Evolutionary conservation across 2,797 vertebrate species (phyloP), one percentile per base, ranked within the genome.

Genomic region (Melanotaenia trifasciata): DNA sequence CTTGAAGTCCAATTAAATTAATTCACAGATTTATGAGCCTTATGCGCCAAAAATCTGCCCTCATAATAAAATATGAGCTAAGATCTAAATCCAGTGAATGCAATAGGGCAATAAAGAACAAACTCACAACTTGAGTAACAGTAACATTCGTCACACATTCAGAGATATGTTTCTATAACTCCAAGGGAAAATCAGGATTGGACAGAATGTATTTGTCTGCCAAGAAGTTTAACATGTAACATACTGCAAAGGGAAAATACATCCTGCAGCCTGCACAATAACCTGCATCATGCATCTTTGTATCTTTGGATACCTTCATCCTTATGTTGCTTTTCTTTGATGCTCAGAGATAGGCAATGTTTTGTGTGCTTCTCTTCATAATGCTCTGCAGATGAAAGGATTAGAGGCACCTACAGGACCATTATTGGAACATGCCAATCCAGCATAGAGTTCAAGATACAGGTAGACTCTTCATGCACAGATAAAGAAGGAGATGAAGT

Each of bases 401-500:
- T 50, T 59, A 79, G 66, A 70, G 63, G 60, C 47, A 76, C 35
- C 45, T 35, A 58, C 13, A 81, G 54, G 72, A 76, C 62, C 50
- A 75, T 45, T 80, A 79, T 56, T 53, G 74, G 64, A 83, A 86
- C 88, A 85, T 70, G 77, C 64, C 67, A 61, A 38, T 79, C 72
- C 72, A 69, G 64, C 74, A 80, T 45, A 79, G 70, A 65, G n/a
- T 22, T 64, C 20, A 84, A 54, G 59, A 80, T 86, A 78, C 68
- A 79, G 84, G 80, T 68, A 66, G 69, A 78, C 70, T 79, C 61
- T 84, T 70, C 53, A 10, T 70, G 33, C 40, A 45, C 51, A 66
- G 72, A 89, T 84, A 81, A 72, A 81, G 60, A 61, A 45, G 28
- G 22, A 72, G 85, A 86, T 88, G 63, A 60, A 54, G 47, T 43